These are phyloP conservation scores for Palythoa grandis DNA, from an alignment of 92 coral and sea anemone species.

Conservation along the genomic window DNA sequence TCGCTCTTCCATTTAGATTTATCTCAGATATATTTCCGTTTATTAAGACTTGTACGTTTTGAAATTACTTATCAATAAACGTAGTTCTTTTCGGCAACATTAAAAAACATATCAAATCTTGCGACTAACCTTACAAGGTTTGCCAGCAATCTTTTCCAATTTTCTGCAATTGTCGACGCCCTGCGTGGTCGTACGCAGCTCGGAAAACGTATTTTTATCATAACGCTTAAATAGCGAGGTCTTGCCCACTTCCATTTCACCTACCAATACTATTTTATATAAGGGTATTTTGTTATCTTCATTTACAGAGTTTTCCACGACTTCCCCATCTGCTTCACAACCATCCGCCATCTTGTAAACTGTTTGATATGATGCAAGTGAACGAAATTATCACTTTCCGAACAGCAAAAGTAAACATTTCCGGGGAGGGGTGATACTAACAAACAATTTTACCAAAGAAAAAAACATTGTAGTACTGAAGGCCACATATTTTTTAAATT, in stretches of 20 bases:
- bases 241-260: conserved; percentile 92
- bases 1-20: not conserved
- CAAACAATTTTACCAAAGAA: not conserved
- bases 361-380: not conserved
- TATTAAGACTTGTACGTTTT: not conserved
- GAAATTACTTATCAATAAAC: not conserved
- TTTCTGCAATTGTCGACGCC: conserved; percentile 80
- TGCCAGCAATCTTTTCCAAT: conserved; percentile 52
- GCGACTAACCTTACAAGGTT: conserved; percentile 65
- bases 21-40: not conserved
- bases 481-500: not conserved
- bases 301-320: not conserved
- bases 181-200: conserved; percentile 60
- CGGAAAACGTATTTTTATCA: conserved; percentile 68
- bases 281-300: conserved; percentile 51
- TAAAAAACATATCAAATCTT: not conserved
- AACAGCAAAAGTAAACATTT: not conserved
- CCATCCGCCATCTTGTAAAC: conserved; percentile 42
- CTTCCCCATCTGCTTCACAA: not conserved
- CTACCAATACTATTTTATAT: conserved; percentile 86
- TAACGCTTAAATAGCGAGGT: conserved; percentile 85
- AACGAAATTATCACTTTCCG: not conserved
- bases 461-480: not conserved
- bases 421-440: not conserved
- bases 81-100: not conserved